A percentile compares a stretch with the other conserved stretches of the same genome.
Evolutionary conservation across 2,797 vertebrate species (phyloP).

Genomic region (Tolypeutes matacus): DNA sequence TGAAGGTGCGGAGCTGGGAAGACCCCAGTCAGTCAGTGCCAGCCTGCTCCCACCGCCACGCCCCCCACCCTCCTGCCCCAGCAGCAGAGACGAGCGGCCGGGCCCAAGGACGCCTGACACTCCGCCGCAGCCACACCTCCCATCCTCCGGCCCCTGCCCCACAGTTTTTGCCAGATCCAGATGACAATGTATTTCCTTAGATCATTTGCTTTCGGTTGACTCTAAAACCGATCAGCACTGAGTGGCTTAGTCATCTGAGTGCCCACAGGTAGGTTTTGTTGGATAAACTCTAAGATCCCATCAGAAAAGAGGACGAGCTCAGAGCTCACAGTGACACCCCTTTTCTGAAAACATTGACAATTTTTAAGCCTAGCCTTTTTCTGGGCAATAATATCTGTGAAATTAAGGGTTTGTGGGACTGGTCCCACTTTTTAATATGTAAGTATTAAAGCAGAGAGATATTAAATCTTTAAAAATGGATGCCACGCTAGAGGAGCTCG

Average conservation of each 20-base stretch:
- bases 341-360: background rate
- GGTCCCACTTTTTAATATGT: conserved; percentile 13
- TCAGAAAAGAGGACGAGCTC: conserved; percentile 19
- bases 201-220: background rate
- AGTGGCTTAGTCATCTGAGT: background rate
- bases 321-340: background rate
- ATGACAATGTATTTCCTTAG: background rate
- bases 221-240: background rate
- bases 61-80: background rate
- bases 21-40: conserved; percentile 46
- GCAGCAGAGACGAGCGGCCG: background rate
- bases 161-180: background rate
- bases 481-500: background rate
- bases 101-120: background rate
- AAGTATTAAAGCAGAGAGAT: background rate
- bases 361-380: background rate
- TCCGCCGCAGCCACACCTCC: background rate
- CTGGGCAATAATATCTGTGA: background rate
- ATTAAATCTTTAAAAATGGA: background rate
- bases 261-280: background rate
- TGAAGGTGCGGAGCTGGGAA: conserved; percentile 83
- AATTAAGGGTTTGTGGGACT: background rate
- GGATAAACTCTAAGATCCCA: background rate
- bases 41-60: background rate
- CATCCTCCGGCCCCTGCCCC: too few species aligned